Evolutionary conservation across 2,113 vertebrate genomes (phyloP), one percentile per base, ranked within the genome.

Genomic region (Protomyctophum bolini): DNA sequence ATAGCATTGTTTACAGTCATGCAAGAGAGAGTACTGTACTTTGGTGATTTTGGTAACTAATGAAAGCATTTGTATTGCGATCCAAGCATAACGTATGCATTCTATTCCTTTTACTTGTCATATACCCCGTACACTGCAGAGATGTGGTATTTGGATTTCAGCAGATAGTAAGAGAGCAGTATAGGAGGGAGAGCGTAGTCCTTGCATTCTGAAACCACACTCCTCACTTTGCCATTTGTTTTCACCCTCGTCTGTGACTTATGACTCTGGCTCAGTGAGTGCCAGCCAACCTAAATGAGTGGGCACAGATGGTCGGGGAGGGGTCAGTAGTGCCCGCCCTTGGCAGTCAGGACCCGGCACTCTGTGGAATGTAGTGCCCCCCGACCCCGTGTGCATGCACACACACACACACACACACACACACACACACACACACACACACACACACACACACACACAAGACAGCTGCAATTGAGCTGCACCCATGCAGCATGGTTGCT

Each of bases 381-480:
- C 75, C 21, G 21, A 28, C 73, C 70, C 74, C 51, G 41, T 70
- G 33, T 3, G 33, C 33, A 2, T 3, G 5, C 33, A 2, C 33
- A 2, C 33, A 2, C 33, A 2, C 33, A 2, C 33, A 41, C 33
- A 41, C 3, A 41, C 33, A 41, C 33, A 41, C 55, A 66, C 50
- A 60, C 66, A 58, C 21, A 21, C 21, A 21, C 21, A 21, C 21
- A 21, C 21, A 21, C 21, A 21, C 21, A 21, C 21, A 21, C 21
- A 21, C 21, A 21, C 21, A 21, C 21, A 21, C 21, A 21, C 21
- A 21, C 21, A 21, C 21, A 21, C 21, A 21, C 21, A 58, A 72
- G 83, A 84, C 87, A 90, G 87, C 85, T 89, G 88, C 73, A 15
- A 48, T 46, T 45, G 50, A 10, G 86, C 66, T 77, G 72, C 63